Evolutionary conservation across 2,888 invertebrate species (phyloP).

Genomic region (Peribatodes rhomboidaria): DNA sequence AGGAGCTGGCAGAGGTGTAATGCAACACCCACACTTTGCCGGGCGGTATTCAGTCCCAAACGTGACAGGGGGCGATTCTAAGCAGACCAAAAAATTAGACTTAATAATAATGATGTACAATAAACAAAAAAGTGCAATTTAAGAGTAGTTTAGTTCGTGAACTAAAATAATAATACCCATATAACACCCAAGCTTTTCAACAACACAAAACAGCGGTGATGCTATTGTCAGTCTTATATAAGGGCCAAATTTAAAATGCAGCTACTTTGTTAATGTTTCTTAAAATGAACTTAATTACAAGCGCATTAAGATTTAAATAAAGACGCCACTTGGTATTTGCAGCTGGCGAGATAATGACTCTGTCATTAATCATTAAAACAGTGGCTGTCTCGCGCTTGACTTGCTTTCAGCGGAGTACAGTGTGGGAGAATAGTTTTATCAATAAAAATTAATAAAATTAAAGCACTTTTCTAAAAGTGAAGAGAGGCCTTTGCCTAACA

Average conservation of each 20-base stretch:
- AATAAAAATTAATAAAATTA: background rate
- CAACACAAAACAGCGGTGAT: background rate
- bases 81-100: too few species aligned
- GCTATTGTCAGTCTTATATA: background rate
- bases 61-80: too few species aligned
- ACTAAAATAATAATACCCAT: too few species aligned
- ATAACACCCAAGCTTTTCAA: too few species aligned
- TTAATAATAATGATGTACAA: too few species aligned
- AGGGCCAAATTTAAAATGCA: background rate
- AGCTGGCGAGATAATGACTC: constrained; percentile 69
- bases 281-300: constrained; percentile 32
- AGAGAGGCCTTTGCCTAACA: too few species aligned
- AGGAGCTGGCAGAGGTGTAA: too few species aligned
- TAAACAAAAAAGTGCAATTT: too few species aligned
- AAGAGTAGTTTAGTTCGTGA: too few species aligned
- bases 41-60: too few species aligned
- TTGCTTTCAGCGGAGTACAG: constrained; percentile 58
- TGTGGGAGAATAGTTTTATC: constrained; percentile 48
- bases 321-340: constrained; percentile 73
- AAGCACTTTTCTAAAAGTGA: background rate
- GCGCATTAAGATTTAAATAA: constrained; percentile 69
- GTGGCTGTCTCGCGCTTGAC: constrained; percentile 65
- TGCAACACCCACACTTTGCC: too few species aligned
- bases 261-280: background rate
- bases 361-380: constrained; percentile 76